phyloP scores from a whole-genome alignment of 2,113 vertebrate genomes.

The Neotoma lepida region DNA sequence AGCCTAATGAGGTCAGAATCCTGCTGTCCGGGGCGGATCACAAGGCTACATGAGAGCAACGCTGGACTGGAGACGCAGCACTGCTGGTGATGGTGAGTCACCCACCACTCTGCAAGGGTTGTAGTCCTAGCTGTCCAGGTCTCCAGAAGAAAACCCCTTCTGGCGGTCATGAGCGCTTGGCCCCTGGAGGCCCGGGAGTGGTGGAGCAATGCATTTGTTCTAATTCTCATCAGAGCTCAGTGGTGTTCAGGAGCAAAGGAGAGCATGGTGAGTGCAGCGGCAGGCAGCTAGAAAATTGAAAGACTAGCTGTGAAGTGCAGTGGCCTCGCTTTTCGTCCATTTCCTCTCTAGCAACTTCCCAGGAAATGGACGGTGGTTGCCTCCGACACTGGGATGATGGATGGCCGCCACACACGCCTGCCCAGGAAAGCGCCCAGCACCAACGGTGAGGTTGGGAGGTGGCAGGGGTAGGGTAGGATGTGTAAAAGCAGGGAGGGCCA shows the following conservation, averaged over 20 bases:
- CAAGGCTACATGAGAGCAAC: not conserved
- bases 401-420: not conserved
- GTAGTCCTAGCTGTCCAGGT: not conserved
- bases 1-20: not conserved
- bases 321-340: not conserved
- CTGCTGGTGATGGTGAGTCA: not conserved
- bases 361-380: slow-evolving; percentile 19
- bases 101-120: not conserved
- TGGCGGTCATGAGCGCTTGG: not conserved
- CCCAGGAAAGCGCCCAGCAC: not conserved
- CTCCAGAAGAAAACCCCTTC: not conserved
- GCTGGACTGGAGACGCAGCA: no score
- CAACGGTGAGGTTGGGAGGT: no score
- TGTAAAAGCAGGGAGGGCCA: not conserved
- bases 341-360: slow-evolving; percentile 72
- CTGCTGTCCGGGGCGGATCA: rapidly evolving
- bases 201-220: not conserved
- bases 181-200: not conserved
- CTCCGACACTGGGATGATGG: slow-evolving; percentile 66
- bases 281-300: slow-evolving; percentile 33
- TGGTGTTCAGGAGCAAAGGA: not conserved
- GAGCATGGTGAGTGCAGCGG: not conserved
- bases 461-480: not conserved
- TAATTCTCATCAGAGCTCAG: not conserved
- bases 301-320: slow-evolving; percentile 41